Evolutionary conservation across 2,888 invertebrate genomes (phyloP).

Genomic region (Plebejus melissa): DNA sequence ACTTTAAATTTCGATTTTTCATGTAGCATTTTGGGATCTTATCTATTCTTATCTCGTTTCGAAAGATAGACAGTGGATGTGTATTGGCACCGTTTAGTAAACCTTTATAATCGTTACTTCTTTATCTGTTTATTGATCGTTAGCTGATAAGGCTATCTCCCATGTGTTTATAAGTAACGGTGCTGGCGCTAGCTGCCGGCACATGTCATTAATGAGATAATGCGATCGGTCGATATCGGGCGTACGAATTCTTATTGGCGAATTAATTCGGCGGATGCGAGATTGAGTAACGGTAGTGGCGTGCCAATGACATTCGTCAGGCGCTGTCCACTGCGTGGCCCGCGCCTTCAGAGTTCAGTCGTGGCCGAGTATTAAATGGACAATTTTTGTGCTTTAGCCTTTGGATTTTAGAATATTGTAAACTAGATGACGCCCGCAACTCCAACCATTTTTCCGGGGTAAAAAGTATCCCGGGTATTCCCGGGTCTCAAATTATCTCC

Average conservation of each 20-base stretch:
- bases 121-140: not conserved
- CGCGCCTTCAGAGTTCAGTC: constrained; percentile 36
- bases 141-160: not conserved
- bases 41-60: not conserved
- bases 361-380: constrained; percentile 33
- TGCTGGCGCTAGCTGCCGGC: constrained; percentile 56
- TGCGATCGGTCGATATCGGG: constrained; percentile 65
- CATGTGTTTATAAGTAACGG: constrained; percentile 52
- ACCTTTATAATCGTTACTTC: not conserved
- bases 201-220: constrained; percentile 69
- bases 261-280: constrained; percentile 75
- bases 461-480: too few relatives aligned
- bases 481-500: too few relatives aligned
- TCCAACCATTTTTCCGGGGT: too few relatives aligned
- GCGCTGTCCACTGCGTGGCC: constrained; percentile 42
- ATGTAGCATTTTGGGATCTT: not conserved
- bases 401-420: too few relatives aligned
- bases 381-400: not conserved
- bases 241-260: constrained; percentile 67
- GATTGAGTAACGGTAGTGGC: constrained; percentile 74
- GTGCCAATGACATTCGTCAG: constrained; percentile 77
- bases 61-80: not conserved
- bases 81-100: not conserved
- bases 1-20: not conserved
- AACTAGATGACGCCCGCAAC: too few relatives aligned